Evolutionary conservation across 2,113 vertebrate species (phyloP).

Genomic region (Leiothrix lutea): DNA sequence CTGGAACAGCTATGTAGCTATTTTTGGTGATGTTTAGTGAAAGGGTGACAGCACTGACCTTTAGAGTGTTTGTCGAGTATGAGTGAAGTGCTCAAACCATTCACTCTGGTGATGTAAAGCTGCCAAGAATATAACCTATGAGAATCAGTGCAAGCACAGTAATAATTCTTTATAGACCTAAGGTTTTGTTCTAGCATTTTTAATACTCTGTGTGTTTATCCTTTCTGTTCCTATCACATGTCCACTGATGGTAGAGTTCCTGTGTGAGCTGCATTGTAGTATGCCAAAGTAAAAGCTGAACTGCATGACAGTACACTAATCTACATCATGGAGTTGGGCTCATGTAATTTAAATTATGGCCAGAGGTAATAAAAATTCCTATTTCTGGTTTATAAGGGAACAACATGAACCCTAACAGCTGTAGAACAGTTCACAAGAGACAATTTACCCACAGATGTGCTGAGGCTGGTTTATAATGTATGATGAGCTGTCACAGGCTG

Average conservation of each 20-base stretch:
- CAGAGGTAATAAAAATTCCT: conserved; percentile 58
- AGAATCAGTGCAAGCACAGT: conserved; percentile 33
- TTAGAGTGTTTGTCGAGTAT: conserved; percentile 35
- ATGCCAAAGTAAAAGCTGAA: not conserved
- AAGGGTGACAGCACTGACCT: conserved; percentile 51
- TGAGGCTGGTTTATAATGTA: conserved; percentile 17
- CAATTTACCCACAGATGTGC: conserved; percentile 19
- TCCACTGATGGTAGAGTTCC: not conserved
- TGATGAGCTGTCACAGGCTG: conserved; percentile 9
- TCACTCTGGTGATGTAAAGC: conserved; percentile 50
- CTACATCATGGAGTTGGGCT: not conserved
- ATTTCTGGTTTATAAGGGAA: conserved; percentile 39
- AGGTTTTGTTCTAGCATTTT: conserved; percentile 25
- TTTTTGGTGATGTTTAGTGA: conserved; percentile 57
- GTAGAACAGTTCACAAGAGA: conserved; percentile 52
- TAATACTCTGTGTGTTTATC: conserved; percentile 1
- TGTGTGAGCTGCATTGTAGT: not conserved
- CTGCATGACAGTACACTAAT: not conserved
- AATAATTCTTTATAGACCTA: conserved; percentile 53
- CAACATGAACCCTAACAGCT: conserved; percentile 45
- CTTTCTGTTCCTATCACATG: not conserved
- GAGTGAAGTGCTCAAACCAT: not conserved
- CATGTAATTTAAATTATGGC: conserved; percentile 46
- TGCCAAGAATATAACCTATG: conserved; percentile 51
- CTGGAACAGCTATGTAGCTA: conserved; percentile 8